phyloP scores from a whole-genome alignment of 2,888 invertebrate species.

The Eristalis pertinax region DNA sequence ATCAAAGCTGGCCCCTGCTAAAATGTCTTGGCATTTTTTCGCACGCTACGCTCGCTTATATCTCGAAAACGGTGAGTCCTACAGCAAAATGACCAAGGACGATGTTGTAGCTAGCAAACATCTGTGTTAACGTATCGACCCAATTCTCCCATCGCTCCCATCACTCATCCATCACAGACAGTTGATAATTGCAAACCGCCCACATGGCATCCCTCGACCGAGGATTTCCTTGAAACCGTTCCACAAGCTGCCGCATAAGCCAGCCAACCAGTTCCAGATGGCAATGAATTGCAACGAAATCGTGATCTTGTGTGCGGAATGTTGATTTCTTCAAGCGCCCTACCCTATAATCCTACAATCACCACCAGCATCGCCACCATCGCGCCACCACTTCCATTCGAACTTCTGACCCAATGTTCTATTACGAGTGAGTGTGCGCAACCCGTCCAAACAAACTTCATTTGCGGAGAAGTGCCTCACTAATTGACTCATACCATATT shows the following conservation, averaged over 20 bases:
- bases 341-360: conserved; percentile 15
- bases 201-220: not conserved
- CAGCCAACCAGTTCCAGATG: conserved; percentile 25
- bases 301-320: conserved; percentile 62
- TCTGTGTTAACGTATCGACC: not conserved
- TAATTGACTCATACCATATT: not conserved
- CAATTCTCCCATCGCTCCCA: not conserved
- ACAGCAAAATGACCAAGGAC: too few relatives aligned
- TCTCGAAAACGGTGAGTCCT: too few relatives aligned
- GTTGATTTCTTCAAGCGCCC: conserved; percentile 44
- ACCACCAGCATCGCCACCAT: too few relatives aligned
- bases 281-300: conserved; percentile 45
- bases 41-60: too few relatives aligned
- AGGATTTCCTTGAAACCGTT: not conserved
- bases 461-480: not conserved
- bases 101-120: not conserved
- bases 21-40: too few relatives aligned
- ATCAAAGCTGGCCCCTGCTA: too few relatives aligned
- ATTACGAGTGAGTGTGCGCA: not conserved
- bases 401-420: not conserved
- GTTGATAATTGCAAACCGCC: not conserved
- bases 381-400: too few relatives aligned
- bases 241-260: not conserved
- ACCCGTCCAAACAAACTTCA: too few relatives aligned
- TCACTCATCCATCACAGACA: not conserved